phyloP scores from a whole-genome alignment of 1,140 invertebrate genomes.

The Rhagoletis pomonella region DNA sequence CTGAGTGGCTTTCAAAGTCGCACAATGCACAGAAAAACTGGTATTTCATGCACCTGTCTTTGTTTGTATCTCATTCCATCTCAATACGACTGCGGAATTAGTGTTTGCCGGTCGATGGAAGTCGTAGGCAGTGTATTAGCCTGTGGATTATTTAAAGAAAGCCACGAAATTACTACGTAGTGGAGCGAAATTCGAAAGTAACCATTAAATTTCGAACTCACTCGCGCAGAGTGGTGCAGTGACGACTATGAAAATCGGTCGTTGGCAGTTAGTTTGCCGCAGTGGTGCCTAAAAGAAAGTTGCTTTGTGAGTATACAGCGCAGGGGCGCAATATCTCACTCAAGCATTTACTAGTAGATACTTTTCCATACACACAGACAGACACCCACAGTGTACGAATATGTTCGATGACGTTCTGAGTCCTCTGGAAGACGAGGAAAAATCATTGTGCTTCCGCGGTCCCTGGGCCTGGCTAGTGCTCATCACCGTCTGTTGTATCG shows the following conservation, averaged over 20 bases:
- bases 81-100: background rate
- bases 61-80: conserved; percentile 13
- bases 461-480: conserved; percentile 70
- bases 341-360: background rate
- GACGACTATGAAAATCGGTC: background rate
- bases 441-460: conserved; percentile 68
- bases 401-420: conserved; percentile 6
- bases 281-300: conserved; percentile 38
- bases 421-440: conserved; percentile 15
- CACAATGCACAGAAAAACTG: background rate
- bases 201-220: conserved; percentile 27
- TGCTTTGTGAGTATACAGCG: background rate
- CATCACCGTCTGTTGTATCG: conserved; percentile 59
- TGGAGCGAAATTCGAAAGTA: conserved; percentile 41
- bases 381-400: background rate
- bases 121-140: background rate
- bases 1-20: background rate
- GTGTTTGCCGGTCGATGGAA: background rate
- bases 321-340: background rate
- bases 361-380: background rate
- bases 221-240: conserved; percentile 9
- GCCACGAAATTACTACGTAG: conserved; percentile 22
- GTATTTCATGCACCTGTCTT: background rate
- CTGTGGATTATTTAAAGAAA: conserved; percentile 43
- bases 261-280: conserved; percentile 6